These are phyloP conservation scores for Limnothrissa miodon DNA, from an alignment of 2,113 vertebrate species.

Conservation along the genomic window DNA sequence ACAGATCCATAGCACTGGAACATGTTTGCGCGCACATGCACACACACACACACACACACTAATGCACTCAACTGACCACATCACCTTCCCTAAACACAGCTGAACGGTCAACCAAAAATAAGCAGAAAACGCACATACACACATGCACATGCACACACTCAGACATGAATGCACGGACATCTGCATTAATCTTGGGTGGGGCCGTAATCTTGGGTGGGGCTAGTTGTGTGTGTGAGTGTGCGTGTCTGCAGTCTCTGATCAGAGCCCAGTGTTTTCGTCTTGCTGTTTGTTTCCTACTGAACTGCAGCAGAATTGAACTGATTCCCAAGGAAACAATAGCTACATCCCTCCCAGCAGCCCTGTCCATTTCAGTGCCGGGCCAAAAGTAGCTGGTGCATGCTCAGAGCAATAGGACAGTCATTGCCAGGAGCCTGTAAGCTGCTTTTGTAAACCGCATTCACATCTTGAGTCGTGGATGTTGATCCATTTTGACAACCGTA, in stretches of 20 bases:
- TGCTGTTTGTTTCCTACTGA: not conserved
- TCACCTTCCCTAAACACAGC: not conserved
- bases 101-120: not conserved
- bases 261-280: not conserved
- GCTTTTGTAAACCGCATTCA: not conserved
- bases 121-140: not conserved
- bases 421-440: not conserved
- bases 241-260: no score
- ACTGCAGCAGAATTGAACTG: not conserved
- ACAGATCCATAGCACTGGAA: not conserved
- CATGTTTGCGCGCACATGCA: not conserved
- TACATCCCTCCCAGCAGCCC: not conserved
- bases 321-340: not conserved
- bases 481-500: not conserved
- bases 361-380: not conserved
- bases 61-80: not conserved
- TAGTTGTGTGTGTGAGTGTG: no score
- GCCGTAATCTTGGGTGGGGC: slow-evolving; percentile 1
- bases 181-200: slow-evolving; percentile 1
- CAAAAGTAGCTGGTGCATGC: not conserved
- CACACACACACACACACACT: not conserved
- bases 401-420: not conserved
- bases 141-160: not conserved
- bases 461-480: not conserved
- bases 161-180: not conserved